A percentile compares a stretch with the other conserved stretches of the same genome.
Evolutionary conservation across 1,140 invertebrate species (phyloP).

Genomic region (Matsumurasca onukii): DNA sequence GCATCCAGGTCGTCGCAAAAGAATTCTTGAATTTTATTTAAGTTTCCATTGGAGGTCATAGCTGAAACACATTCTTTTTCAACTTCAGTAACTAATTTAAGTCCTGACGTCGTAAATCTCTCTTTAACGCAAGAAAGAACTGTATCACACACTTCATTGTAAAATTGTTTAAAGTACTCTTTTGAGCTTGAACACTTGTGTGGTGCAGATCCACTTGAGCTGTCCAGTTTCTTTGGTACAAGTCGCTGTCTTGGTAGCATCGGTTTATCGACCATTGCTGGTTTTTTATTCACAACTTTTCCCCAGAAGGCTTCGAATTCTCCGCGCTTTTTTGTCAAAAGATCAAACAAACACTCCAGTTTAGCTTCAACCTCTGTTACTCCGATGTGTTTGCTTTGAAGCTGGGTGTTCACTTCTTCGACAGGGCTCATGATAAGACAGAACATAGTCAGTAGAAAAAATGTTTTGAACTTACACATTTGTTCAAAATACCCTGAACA

Average conservation of each 20-base stretch:
- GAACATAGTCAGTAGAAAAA: not conserved
- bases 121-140: no score
- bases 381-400: not conserved
- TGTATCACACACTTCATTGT: no score
- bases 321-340: constrained; percentile 1
- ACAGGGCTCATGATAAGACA: not conserved
- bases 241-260: not conserved
- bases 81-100: no score
- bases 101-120: no score
- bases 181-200: no score
- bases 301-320: not conserved
- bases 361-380: not conserved
- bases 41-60: no score
- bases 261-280: not conserved
- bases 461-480: not conserved
- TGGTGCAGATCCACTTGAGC: no score
- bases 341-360: not conserved
- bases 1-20: no score
- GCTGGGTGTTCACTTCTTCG: not conserved
- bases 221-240: no score
- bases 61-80: no score
- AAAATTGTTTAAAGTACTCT: no score
- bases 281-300: not conserved
- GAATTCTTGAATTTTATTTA: no score
- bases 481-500: not conserved